Base-by-base conservation (phyloP, 2,113 vertebrate species). In the Entomyzon cyanotis region DNA sequence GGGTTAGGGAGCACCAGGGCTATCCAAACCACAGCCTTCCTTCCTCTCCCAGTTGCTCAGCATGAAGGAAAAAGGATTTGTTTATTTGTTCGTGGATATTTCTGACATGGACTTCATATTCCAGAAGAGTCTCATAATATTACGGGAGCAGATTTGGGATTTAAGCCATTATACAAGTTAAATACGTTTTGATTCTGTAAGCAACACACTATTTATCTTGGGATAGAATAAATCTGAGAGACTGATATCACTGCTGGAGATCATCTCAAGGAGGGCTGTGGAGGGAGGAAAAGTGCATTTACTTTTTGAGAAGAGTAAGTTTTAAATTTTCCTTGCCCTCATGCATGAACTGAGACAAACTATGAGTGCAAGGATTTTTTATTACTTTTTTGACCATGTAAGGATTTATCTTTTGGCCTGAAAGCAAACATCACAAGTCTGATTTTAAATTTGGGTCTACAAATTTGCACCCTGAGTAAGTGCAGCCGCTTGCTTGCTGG, bases 171-270 rank as follows among this genome's bases (percentile, higher is more conserved):
- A 75, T 67, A 60, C 73, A 90, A 90, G 73, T 95, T 96, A 96
- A 96, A 96, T 90, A 90, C 0, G 5, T 92, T 96, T 96, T 81
- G 90, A 93, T 95, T 95, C 94, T 90, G 52, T 90, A 89, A 94
- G 90, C 84, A 92, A 70, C 31, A 80, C n/a, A 8, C 49, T 95
- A 87, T 96, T 96, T 96, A 88, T 96, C 83, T 89, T 96, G 50
- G 90, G 92, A 92, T 93, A 95, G 79, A 92, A 67, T 90, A 95
- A 97, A 94, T 95, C 85, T 89, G 76, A 65, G 84, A 76, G 76
- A 15, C 73, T 89, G 85, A 78, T 91, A 78, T 64, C 64, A 33
- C 44, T 94, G 65, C 73, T 12, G 25, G 76, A 93, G 68, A 86
- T 93, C 88, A 88, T 90, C 80, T 84, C 68, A 73, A 89, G 76